Evolutionary conservation across 2,797 vertebrate species (phyloP), one percentile per base, ranked within the genome.

Genomic region (Tiaroga cobitis): DNA sequence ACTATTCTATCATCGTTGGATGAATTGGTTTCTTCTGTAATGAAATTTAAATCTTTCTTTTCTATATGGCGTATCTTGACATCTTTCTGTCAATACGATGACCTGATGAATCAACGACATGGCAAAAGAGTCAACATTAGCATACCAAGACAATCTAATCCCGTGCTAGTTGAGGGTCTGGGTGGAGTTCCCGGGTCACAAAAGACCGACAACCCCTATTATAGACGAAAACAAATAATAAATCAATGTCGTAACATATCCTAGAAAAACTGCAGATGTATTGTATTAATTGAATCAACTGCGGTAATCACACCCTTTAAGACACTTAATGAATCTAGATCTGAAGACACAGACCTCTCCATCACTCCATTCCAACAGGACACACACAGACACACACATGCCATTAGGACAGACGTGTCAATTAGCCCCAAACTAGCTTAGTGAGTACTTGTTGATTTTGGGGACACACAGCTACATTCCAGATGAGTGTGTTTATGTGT

Each of bases 391-490:
- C 61, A 83, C 83, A 84, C 88, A 87, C 77, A 85, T 2, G 37
- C 61, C 90, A 90, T 93, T 93, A 92, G 89, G 90, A 80, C 78
- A 0, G 72, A 21, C 86, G 83, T 87, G 94, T 90, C 92, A 95
- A 95, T 94, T 91, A 91, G 88, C 89, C 24, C 32, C 88, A 85
- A 83, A 91, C 91, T 92, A 92, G 91, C 87, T 86, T 91, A 90
- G 88, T 88, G 86, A 90, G 89, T 88, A 91, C 92, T 90, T 74
- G 91, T 87, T 88, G 92, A 89, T 94, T 95, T 92, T 92, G 78
- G 83, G 79, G 91, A 88, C 91, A 95, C 91, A 95, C 88, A 89
- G 92, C 92, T 19, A 95, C 93, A 96, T 96, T 96, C 95, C 93
- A 91, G 49, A 83, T 73, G 81, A 68, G 82, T 65, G 67, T 90